phyloP scores from a whole-genome alignment of 2,113 vertebrate genomes.

The Tauraco erythrolophus region DNA sequence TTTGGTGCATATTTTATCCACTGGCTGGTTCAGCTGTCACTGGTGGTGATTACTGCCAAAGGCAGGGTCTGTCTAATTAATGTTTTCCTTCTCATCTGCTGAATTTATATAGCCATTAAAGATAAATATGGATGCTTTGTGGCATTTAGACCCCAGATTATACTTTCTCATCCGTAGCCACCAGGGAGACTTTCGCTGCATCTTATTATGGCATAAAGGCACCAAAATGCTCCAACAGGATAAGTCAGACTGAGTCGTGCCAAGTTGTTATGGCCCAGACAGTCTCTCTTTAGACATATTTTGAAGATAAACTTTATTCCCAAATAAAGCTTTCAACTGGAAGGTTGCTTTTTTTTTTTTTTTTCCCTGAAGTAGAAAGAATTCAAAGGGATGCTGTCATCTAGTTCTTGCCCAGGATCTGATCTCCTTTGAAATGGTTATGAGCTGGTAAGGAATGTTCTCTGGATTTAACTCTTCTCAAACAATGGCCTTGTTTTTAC shows the following conservation, averaged over 20 bases:
- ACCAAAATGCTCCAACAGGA: neutral
- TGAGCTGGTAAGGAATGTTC: neutral
- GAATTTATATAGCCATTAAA: neutral
- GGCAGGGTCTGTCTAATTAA: conserved; percentile 19
- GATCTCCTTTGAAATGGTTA: neutral
- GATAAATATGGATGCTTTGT: neutral
- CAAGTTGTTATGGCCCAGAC: neutral
- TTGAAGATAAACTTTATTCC: neutral
- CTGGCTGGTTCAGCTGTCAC: neutral
- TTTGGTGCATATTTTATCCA: neutral
- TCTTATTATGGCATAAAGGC: neutral
- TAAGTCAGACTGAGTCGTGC: neutral
- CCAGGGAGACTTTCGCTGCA: neutral
- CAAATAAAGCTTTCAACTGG: neutral
- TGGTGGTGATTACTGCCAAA: neutral
- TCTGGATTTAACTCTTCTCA: neutral
- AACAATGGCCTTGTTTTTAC: neutral
- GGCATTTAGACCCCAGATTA: neutral
- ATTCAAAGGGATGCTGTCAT: neutral
- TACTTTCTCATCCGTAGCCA: neutral
- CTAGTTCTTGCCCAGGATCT: neutral
- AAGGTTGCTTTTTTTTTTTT: neutral
- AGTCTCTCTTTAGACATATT: neutral
- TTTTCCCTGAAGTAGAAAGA: neutral
- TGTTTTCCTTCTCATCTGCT: conserved; percentile 19